A percentile compares a stretch with the other conserved stretches of the same genome.
These are phyloP conservation scores for Leucophenga varia DNA, from an alignment of 1,140 invertebrate genomes.

Conservation along the genomic window DNA sequence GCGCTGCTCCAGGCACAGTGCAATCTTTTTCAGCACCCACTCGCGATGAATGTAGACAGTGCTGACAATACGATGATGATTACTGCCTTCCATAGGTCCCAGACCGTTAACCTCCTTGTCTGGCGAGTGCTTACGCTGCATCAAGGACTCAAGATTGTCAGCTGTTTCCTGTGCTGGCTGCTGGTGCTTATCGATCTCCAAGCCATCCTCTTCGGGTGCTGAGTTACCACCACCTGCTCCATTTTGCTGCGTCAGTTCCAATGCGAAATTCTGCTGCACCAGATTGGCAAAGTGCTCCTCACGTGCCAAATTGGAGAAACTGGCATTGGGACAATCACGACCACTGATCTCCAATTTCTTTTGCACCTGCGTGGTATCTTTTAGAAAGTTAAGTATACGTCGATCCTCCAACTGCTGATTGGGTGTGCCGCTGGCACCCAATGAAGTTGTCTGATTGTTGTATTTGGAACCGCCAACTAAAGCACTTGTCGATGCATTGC, in stretches of 20 bases:
- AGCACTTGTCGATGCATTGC: conserved; percentile 31
- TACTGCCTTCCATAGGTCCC: conserved; percentile 17
- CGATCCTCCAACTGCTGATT: conserved; percentile 52
- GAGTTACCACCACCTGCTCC: conserved; percentile 18
- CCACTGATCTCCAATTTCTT: conserved; percentile 52
- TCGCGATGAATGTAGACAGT: conserved; percentile 65
- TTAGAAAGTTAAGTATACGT: conserved; percentile 52
- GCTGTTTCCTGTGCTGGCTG: conserved; percentile 30
- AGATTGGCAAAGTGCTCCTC: conserved; percentile 56
- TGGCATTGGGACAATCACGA: conserved; percentile 51
- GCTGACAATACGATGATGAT: conserved; percentile 24
- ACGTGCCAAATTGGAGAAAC: conserved; percentile 51
- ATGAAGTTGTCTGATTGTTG: conserved; percentile 19
- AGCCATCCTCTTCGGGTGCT: conserved; percentile 32
- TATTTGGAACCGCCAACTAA: conserved; percentile 26
- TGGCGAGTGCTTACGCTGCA: conserved; percentile 50
- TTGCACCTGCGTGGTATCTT: conserved; percentile 53
- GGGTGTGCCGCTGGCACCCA: conserved; percentile 20
- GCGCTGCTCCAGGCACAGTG: conserved; percentile 82
- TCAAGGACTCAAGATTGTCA: conserved; percentile 45
- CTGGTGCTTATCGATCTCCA: conserved; percentile 1
- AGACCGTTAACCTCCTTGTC: conserved; percentile 53
- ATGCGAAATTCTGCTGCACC: conserved; percentile 50
- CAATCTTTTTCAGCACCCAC: conserved; percentile 94
- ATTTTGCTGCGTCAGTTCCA: conserved; percentile 20